Evolutionary conservation across 2,888 invertebrate species (phyloP).

Genomic region (Tenodera sinensis): DNA sequence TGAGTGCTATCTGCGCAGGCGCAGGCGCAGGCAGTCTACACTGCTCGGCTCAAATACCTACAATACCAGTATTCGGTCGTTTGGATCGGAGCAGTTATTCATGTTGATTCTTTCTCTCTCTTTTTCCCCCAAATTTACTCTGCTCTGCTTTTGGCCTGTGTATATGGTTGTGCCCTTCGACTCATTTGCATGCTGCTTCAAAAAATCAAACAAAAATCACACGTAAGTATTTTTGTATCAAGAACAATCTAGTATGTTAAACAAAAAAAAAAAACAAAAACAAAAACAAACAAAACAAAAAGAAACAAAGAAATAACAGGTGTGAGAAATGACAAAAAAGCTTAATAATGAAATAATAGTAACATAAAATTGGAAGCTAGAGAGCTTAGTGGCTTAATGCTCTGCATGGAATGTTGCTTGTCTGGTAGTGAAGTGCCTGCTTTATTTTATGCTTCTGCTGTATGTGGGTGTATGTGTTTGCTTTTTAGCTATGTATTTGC

Average conservation of each 20-base stretch:
- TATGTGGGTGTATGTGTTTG: not conserved
- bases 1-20: not conserved
- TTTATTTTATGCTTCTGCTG: not conserved
- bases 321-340: not conserved
- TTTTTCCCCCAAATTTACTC: conserved; percentile 72
- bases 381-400: not conserved
- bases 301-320: not conserved
- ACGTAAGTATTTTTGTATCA: conserved; percentile 61
- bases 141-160: conserved; percentile 72
- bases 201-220: conserved; percentile 61
- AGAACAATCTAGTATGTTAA: conserved; percentile 24
- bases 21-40: conserved; percentile 4
- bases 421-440: not conserved
- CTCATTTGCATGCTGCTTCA: conserved; percentile 73
- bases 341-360: not conserved
- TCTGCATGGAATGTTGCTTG: not conserved
- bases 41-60: conserved; percentile 8
- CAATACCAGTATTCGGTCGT: conserved; percentile 9
- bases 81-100: conserved; percentile 25
- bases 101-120: conserved; percentile 53
- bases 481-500: not conserved
- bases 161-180: conserved; percentile 76
- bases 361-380: not conserved
- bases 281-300: no score
- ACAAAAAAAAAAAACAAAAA: not conserved